Base-by-base conservation (phyloP, 2,113 vertebrate species). In the Coreoperca whiteheadi region DNA sequence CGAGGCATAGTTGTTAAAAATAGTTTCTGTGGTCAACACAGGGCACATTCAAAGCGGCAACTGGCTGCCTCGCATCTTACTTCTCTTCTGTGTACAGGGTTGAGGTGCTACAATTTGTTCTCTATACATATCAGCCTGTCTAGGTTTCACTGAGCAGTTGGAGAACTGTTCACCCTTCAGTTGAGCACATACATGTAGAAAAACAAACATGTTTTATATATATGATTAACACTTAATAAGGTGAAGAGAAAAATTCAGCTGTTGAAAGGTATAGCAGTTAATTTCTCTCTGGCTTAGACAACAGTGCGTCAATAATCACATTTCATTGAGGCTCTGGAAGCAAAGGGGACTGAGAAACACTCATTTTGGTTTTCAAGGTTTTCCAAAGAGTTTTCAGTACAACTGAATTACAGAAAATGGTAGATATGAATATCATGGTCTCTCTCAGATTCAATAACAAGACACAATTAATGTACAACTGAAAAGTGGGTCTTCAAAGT, bases 21-120 rank as follows among this genome's bases (percentile, higher is more conserved):
- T 21, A 54, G 53, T 54, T 53, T 51, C 34, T 32, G 12, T 76
- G 39, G 39, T 28, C 54, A 81, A 51, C 37, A 69, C 11, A 67
- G 46, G 46, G 41, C 72, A 51, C 57, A 74, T 74, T 87, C 56
- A 53, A 48, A 73, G 67, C 51, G 71, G 51, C 75, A 67, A 25
- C 79, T 78, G 46, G 7, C 39, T 39, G 18, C 9, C 34, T 46
- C 4, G 30, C 7, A 73, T 46, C 37, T 9, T 15, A 34, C 21
- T 41, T 48, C 12, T 51, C 34, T 37, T 12, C 54, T 54, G 28
- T 67, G 64, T 57, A n/a, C 39, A 10, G n/a, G 18, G 25, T 43
- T 25, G 2, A 41, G n/a, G 32, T 4, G 34, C 53, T 41, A 11
- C n/a, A 57, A 4, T 72, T 72, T 25, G 50, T 78, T 48, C 65